A percentile compares a stretch with the other conserved stretches of the same genome.
Evolutionary conservation across 2,888 invertebrate species (phyloP).

Genomic region (Agrochola litura): DNA sequence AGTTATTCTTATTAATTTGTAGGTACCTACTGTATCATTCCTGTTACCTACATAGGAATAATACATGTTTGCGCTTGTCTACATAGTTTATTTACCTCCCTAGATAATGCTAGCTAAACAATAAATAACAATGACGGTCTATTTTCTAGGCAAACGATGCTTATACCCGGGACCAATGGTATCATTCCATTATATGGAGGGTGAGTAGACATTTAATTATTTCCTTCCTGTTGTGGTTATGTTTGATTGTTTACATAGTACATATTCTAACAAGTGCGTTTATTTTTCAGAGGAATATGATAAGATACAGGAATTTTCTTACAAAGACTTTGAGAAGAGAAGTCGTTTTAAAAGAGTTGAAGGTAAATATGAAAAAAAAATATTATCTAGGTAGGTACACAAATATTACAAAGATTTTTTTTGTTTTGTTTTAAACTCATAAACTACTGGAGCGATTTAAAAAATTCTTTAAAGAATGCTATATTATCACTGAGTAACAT

Average conservation of each 20-base stretch:
- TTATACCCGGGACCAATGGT: constrained; percentile 96
- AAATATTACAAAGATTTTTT: too few relatives aligned
- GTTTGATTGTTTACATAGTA: constrained; percentile 34
- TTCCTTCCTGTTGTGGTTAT: constrained; percentile 59
- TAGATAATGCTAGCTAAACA: constrained; percentile 37
- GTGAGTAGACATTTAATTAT: constrained; percentile 83
- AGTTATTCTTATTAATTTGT: constrained; percentile 23
- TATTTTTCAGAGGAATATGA: constrained; percentile 92
- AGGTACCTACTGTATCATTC: background rate
- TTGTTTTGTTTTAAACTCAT: too few relatives aligned
- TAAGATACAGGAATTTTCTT: constrained; percentile 93
- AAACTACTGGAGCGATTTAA: too few relatives aligned
- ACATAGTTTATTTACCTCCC: constrained; percentile 24
- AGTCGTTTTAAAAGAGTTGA: constrained; percentile 94
- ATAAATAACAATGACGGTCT: constrained; percentile 34
- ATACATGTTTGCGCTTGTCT: constrained; percentile 7
- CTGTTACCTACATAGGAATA: constrained; percentile 11
- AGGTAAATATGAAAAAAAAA: constrained; percentile 85
- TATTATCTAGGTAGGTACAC: background rate
- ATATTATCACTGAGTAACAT: too few relatives aligned
- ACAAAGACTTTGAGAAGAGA: constrained; percentile 92
- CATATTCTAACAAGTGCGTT: constrained; percentile 38
- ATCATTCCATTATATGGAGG: constrained; percentile 95
- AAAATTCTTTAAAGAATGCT: too few relatives aligned
- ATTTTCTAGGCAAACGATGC: constrained; percentile 92